Percentiles rank a stretch among this genome's conserved stretches.
Evolutionary conservation across 2,113 vertebrate species (phyloP).

Genomic region (Sclerurus mexicanus): DNA sequence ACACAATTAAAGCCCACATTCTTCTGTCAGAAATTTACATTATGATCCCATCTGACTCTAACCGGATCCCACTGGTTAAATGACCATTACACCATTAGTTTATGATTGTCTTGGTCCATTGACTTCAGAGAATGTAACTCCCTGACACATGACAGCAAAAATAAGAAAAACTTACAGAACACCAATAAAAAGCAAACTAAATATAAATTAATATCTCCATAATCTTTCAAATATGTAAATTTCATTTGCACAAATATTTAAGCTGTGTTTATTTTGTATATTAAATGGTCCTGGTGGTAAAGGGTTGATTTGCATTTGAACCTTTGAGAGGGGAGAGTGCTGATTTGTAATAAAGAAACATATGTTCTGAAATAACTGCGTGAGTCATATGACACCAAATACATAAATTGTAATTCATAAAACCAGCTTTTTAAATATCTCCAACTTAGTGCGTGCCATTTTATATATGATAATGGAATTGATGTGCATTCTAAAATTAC

Average conservation of each 20-base stretch:
- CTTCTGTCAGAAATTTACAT: background rate
- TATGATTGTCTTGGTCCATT: slow-evolving; percentile 4
- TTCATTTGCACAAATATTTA: background rate
- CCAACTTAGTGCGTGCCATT: background rate
- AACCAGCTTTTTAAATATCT: background rate
- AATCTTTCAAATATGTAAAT: slow-evolving; percentile 1
- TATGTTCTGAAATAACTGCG: slow-evolving; percentile 23
- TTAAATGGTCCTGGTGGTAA: background rate
- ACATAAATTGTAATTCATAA: background rate
- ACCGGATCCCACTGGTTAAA: background rate
- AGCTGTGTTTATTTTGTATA: background rate
- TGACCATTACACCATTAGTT: background rate
- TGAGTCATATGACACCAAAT: background rate
- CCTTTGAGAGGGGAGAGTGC: background rate
- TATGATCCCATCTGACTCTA: background rate
- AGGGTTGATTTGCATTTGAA: background rate
- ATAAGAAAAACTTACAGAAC: background rate
- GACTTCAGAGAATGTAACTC: background rate
- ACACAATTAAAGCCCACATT: background rate
- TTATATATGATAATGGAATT: background rate
- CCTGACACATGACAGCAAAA: background rate
- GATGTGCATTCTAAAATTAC: background rate
- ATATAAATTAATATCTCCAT: background rate
- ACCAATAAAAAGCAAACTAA: background rate
- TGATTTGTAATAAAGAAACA: slow-evolving; percentile 2